Evolutionary conservation across 2,888 invertebrate genomes (phyloP).

Genomic region (Netelia fuscicornis): DNA sequence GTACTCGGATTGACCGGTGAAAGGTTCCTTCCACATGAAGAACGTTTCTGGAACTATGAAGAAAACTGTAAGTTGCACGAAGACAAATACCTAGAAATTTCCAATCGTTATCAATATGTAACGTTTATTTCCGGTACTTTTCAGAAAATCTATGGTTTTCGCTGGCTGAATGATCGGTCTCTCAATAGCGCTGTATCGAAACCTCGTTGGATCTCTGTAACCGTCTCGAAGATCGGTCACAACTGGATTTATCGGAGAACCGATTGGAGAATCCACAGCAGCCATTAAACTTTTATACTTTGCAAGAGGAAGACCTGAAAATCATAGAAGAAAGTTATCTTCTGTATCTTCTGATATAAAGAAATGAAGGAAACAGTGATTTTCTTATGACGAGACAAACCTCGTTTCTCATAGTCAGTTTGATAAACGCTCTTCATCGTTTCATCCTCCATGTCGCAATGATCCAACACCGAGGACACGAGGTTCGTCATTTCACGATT

Average conservation of each 20-base stretch:
- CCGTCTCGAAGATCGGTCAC: slow-evolving; percentile 87
- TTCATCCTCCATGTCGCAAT: slow-evolving; percentile 88
- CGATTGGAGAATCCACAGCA: slow-evolving; percentile 87
- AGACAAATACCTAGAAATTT: neutral
- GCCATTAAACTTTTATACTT: slow-evolving; percentile 87
- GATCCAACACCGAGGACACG: slow-evolving; percentile 86
- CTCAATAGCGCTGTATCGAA: slow-evolving; percentile 86
- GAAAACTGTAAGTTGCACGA: slow-evolving; percentile 6
- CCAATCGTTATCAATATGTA: neutral
- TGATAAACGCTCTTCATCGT: slow-evolving; percentile 89
- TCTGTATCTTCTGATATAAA: neutral
- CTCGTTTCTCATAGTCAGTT: slow-evolving; percentile 87
- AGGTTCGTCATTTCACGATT: slow-evolving; percentile 84
- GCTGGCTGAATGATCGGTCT: slow-evolving; percentile 87
- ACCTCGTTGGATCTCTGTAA: slow-evolving; percentile 88
- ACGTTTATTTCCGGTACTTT: slow-evolving; percentile 66
- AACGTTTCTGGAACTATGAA: slow-evolving; percentile 85
- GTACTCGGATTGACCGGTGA: slow-evolving; percentile 88
- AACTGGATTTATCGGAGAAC: slow-evolving; percentile 87
- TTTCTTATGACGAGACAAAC: slow-evolving; percentile 77
- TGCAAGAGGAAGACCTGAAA: slow-evolving; percentile 85
- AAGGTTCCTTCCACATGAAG: slow-evolving; percentile 86
- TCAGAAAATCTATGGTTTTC: slow-evolving; percentile 67
- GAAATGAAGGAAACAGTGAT: neutral
- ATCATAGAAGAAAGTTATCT: neutral